A percentile compares a stretch with the other conserved stretches of the same genome.
These are phyloP conservation scores for Neoarius graeffei DNA, from an alignment of 2,113 vertebrate species.

Conservation along the genomic window DNA sequence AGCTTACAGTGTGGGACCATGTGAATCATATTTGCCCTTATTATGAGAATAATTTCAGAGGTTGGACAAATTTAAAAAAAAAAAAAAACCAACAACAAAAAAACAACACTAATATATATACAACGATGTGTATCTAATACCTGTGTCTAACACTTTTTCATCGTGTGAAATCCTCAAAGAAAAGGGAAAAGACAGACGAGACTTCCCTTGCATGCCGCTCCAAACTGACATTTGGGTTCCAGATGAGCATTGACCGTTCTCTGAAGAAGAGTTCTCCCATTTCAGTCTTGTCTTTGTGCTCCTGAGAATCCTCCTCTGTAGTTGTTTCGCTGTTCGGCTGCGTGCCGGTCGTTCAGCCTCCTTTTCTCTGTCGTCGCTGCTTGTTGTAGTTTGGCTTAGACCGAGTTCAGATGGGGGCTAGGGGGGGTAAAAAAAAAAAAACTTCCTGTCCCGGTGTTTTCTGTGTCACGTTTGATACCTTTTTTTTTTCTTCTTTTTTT, in stretches of 20 bases:
- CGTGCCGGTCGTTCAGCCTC: neutral
- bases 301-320: constrained; percentile 22
- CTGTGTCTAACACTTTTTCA: constrained; percentile 40
- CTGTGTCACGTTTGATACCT: constrained; percentile 17
- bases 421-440: no score
- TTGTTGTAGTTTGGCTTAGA: constrained; percentile 37
- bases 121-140: constrained; percentile 11
- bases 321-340: neutral
- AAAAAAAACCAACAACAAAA: constrained; percentile 6
- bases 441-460: neutral
- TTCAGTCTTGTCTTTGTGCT: constrained; percentile 22
- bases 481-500: neutral
- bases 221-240: constrained; percentile 41
- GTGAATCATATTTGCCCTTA: neutral
- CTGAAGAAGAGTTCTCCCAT: neutral
- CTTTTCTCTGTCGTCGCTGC: constrained; percentile 14
- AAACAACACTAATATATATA: constrained; percentile 61
- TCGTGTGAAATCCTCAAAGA: neutral
- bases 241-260: neutral
- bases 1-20: neutral
- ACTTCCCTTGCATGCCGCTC: constrained; percentile 42
- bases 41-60: neutral
- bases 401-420: constrained; percentile 15
- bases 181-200: neutral
- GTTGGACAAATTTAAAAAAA: neutral